Percentiles rank a stretch among this genome's conserved stretches.
These are phyloP conservation scores for Amphiduros pacificus DNA, from an alignment of 2,888 invertebrate genomes.

Conservation along the genomic window DNA sequence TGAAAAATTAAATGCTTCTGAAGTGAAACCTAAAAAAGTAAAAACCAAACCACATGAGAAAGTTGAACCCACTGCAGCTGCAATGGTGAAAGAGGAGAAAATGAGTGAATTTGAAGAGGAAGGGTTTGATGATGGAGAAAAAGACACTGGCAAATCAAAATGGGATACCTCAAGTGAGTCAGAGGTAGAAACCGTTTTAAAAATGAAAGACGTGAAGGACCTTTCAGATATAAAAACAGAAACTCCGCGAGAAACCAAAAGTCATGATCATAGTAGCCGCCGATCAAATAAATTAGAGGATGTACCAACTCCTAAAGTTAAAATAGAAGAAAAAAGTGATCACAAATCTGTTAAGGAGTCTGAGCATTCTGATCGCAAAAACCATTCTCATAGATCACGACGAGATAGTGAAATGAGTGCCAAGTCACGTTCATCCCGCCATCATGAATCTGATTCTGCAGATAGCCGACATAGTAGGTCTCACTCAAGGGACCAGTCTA, in stretches of 20 bases:
- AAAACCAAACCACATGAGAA: slow-evolving; percentile 5
- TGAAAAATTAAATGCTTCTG: slow-evolving; percentile 23
- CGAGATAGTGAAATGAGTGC: slow-evolving; percentile 6
- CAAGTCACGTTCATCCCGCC: slow-evolving; percentile 4
- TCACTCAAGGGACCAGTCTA: slow-evolving; percentile 17
- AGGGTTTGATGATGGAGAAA: slow-evolving; percentile 1
- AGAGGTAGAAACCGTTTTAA: slow-evolving; percentile 22
- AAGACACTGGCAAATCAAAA: slow-evolving; percentile 24
- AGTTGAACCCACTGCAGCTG: neutral
- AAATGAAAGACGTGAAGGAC: neutral
- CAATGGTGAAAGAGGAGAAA: slow-evolving; percentile 2
- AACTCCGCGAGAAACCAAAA: too few species aligned
- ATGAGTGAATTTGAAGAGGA: slow-evolving; percentile 16
- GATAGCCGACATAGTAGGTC: slow-evolving; percentile 14
- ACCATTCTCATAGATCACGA: slow-evolving; percentile 6
- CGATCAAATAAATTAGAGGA: slow-evolving; percentile 4
- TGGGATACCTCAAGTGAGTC: slow-evolving; percentile 37
- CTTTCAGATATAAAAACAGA: neutral
- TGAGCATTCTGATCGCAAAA: slow-evolving; percentile 5
- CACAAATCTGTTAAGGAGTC: neutral
- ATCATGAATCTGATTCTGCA: slow-evolving; percentile 5
- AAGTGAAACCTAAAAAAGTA: neutral
- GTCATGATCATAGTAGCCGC: too few species aligned
- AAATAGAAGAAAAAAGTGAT: neutral
- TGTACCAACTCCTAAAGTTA: neutral